Evolutionary conservation across 2,113 vertebrate genomes (phyloP).

Genomic region (Lynx canadensis): DNA sequence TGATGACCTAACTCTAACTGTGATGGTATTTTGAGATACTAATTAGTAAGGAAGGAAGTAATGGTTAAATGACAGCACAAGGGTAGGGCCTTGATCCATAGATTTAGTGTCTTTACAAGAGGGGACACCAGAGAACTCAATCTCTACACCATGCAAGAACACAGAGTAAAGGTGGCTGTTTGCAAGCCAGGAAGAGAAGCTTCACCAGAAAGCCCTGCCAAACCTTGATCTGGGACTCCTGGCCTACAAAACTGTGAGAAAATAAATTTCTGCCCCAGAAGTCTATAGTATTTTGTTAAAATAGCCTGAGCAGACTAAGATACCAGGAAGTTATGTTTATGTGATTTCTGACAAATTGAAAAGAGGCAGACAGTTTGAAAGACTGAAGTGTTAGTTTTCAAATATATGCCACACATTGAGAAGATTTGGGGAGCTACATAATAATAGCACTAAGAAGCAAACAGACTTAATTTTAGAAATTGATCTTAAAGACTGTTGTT

Average conservation of each 20-base stretch:
- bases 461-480: background rate
- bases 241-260: background rate
- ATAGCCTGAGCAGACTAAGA: background rate
- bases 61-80: background rate
- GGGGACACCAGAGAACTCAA: background rate
- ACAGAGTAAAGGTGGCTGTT: background rate
- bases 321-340: background rate
- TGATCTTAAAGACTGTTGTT: conserved; percentile 14
- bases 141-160: background rate
- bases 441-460: background rate
- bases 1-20: background rate
- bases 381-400: background rate
- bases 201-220: background rate
- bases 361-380: background rate
- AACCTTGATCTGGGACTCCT: background rate
- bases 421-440: background rate
- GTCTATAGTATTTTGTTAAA: background rate
- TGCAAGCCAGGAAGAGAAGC: background rate
- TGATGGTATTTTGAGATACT: background rate
- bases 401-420: background rate
- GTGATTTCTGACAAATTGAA: background rate
- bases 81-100: background rate
- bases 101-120: background rate
- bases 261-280: background rate
- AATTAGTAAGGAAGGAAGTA: conserved; percentile 1